Conservation (phyloP, 2,888 invertebrate species). For the Folsomia manolachei region DNA sequence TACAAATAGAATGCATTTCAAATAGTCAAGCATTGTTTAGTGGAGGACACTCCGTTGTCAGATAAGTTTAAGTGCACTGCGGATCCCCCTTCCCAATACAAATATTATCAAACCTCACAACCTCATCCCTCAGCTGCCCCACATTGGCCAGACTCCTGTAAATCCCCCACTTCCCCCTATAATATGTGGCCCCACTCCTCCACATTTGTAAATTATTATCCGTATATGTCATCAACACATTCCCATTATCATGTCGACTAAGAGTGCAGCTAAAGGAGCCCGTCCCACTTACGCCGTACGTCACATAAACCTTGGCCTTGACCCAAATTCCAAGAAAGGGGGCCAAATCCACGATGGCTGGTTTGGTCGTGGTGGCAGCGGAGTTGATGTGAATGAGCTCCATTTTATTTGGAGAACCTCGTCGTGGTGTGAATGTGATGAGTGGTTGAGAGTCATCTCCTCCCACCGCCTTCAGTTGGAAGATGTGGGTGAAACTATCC, state of each 20-base stretch:
- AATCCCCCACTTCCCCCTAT: slow-evolving; percentile 46
- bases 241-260: too few relatives aligned
- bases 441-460: slow-evolving; percentile 40
- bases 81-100: slow-evolving; percentile 40
- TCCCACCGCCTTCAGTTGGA: slow-evolving; percentile 42
- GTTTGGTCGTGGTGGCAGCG: neutral
- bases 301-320: too few relatives aligned
- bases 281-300: too few relatives aligned
- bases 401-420: slow-evolving; percentile 16
- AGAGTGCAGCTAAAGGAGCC: too few relatives aligned
- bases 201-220: slow-evolving; percentile 38
- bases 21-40: too few relatives aligned
- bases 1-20: too few relatives aligned
- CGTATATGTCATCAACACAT: slow-evolving; percentile 31
- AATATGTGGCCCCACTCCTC: slow-evolving; percentile 27
- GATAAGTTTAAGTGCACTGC: neutral
- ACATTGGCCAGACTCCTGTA: slow-evolving; percentile 44
- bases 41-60: too few relatives aligned
- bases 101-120: slow-evolving; percentile 39
- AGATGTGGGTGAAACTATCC: slow-evolving; percentile 41
- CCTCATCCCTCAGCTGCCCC: slow-evolving; percentile 36
- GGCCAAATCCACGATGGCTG: too few relatives aligned
- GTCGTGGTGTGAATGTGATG: slow-evolving; percentile 41
- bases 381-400: too few relatives aligned
- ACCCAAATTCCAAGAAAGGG: too few relatives aligned